Evolutionary conservation across 2,797 vertebrate genomes (phyloP), one percentile per base, ranked within the genome.

Genomic region (Chelmon rostratus): DNA sequence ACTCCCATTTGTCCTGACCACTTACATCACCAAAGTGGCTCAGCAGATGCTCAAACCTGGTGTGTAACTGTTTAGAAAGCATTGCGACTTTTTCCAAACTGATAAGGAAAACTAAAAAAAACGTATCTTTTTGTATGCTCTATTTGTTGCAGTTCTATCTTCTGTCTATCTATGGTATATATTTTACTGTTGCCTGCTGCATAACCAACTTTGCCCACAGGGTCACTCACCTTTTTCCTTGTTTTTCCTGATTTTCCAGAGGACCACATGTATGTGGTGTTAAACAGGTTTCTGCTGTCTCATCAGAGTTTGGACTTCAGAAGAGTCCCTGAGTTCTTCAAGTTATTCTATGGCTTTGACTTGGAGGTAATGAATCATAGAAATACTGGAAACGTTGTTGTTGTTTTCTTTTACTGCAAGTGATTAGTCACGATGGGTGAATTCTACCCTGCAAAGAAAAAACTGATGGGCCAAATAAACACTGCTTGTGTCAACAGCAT

Each of bases 261-360:
- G 95, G 97, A 98, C 44, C 96, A 99, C 92, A 99, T 99, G 97
- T 99, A 98, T 69, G 46, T 97, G 88, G 97, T 96, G 83, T 68
- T 98, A 23, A 98, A 95, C 93, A 95, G 90, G 78, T 98, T 99
- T 82, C 96, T 99, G 88, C 91, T 99, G 78, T 96, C 97, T 7
- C 97, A 97, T 12, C 97, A 98, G 79, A 96, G 96, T 89, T 81
- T 99, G 95, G 96, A 99, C 82, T 91, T 97, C 88, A 96, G 88
- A 88, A 96, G 97, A 88, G 94, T 98, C 37, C 98, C 98, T 0
- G 97, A 96, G 31, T 99, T 98, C 95, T 99, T 97, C 93, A 97
- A 96, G 85, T 94, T 99, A 58, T 99, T 99, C 91, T 98, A 96
- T 89, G 96, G 97, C 91, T 98, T 96, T 62, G 97, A 98, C 89